Evolutionary conservation across 2,888 invertebrate genomes (phyloP).

Genomic region (Adineta ricciae): DNA sequence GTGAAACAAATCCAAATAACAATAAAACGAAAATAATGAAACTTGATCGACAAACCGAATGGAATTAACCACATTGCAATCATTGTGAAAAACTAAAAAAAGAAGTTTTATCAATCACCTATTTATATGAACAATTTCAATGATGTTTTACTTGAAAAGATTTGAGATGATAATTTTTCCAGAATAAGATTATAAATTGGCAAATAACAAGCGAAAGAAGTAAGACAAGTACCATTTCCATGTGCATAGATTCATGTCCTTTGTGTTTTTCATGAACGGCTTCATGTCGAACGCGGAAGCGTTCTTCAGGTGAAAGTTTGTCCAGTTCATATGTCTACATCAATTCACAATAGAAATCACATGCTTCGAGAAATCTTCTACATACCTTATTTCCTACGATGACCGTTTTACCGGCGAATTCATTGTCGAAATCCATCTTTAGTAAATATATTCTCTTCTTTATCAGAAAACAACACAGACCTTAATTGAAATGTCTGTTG

Average conservation of each 20-base stretch:
- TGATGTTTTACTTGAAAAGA: constrained; percentile 71
- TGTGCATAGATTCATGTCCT: constrained; percentile 96
- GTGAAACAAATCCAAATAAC: constrained; percentile 81
- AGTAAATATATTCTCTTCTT: neutral
- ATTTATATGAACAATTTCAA: no score
- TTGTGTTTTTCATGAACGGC: constrained; percentile 54
- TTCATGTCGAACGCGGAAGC: constrained; percentile 43
- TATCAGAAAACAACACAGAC: no score
- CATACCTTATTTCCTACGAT: constrained; percentile 7
- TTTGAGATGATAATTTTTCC: constrained; percentile 84
- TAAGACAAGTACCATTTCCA: constrained; percentile 86
- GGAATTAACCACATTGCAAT: constrained; percentile 92
- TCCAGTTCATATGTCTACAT: constrained; percentile 24
- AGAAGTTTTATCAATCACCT: no score
- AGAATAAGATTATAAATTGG: constrained; percentile 80
- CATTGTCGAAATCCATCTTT: neutral
- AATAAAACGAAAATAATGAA: constrained; percentile 82
- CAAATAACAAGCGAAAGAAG: constrained; percentile 75
- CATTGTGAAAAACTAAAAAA: constrained; percentile 68
- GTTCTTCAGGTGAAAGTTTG: constrained; percentile 29
- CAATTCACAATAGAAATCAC: neutral
- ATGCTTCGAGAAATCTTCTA: no score
- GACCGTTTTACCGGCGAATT: neutral
- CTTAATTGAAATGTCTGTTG: neutral
- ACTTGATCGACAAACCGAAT: constrained; percentile 61